phyloP scores from a whole-genome alignment of 2,113 vertebrate genomes.

The Apodemus sylvaticus region DNA sequence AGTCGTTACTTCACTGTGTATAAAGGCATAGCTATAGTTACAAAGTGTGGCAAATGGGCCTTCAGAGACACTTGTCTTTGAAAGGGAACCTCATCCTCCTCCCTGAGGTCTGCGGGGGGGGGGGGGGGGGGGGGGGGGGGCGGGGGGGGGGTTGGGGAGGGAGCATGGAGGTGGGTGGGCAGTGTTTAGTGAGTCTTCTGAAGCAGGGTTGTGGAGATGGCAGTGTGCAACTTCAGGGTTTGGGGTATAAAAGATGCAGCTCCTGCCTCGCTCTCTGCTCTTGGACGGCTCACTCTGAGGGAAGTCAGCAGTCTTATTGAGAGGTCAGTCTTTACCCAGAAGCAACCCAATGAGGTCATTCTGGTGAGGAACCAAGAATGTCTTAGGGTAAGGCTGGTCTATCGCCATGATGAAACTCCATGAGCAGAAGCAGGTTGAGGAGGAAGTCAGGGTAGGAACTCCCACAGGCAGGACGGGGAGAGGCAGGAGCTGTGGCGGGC shows the following conservation, averaged over 20 bases:
- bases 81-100: neutral
- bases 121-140: neutral
- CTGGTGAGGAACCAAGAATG: neutral
- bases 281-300: neutral
- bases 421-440: neutral
- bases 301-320: neutral
- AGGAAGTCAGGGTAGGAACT: neutral
- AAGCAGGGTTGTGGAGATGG: neutral
- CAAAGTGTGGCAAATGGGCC: neutral
- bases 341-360: neutral
- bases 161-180: fast-evolving
- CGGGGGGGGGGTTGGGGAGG: no score
- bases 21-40: neutral
- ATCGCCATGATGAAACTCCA: neutral
- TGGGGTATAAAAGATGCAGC: neutral
- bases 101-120: neutral
- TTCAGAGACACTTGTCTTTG: neutral
- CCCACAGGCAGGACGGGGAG: neutral
- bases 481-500: neutral
- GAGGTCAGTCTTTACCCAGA: neutral
- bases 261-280: neutral
- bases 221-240: neutral
- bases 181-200: neutral
- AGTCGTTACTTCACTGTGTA: neutral
- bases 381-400: neutral